Conservation (phyloP, 2,888 invertebrate genomes). For the Trichogramma evanescens region DNA sequence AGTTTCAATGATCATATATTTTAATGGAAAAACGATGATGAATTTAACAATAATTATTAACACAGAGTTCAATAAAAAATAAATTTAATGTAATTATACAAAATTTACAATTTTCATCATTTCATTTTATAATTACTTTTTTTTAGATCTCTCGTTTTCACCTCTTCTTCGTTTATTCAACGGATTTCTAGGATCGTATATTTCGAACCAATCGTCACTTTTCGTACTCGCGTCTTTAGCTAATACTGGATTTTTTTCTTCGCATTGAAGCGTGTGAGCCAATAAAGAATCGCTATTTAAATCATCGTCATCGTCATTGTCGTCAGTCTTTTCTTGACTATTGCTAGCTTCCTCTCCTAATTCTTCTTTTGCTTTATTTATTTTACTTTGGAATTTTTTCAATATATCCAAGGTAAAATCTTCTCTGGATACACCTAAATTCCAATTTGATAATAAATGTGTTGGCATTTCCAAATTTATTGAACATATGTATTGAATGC, state of each 20-base stretch:
- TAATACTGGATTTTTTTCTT: slow-evolving; percentile 62
- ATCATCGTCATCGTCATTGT: slow-evolving; percentile 27
- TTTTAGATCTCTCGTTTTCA: slow-evolving; percentile 24
- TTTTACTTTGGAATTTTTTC: slow-evolving; percentile 74
- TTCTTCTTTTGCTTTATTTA: slow-evolving; percentile 47
- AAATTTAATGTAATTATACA: background rate
- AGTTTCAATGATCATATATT: background rate
- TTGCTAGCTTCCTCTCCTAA: slow-evolving; percentile 23
- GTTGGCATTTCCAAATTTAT: slow-evolving; percentile 2
- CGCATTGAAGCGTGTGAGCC: slow-evolving; percentile 60
- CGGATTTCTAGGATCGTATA: slow-evolving; percentile 91
- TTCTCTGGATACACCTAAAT: slow-evolving; percentile 50
- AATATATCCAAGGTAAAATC: slow-evolving; percentile 72
- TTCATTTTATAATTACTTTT: slow-evolving; percentile 6
- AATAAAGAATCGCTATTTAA: slow-evolving; percentile 48
- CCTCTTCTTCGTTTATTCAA: slow-evolving; percentile 84
- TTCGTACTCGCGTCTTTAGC: slow-evolving; percentile 91
- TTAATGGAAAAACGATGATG: background rate
- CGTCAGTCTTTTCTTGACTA: slow-evolving; percentile 28
- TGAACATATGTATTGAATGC: background rate
- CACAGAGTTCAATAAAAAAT: background rate
- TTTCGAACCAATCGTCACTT: slow-evolving; percentile 93
- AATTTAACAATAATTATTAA: background rate
- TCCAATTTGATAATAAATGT: background rate
- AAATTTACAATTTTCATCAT: background rate